A percentile compares a stretch with the other conserved stretches of the same genome.
These are phyloP conservation scores for Tubiluchus corallicola DNA, from an alignment of 2,888 invertebrate genomes.

Conservation along the genomic window DNA sequence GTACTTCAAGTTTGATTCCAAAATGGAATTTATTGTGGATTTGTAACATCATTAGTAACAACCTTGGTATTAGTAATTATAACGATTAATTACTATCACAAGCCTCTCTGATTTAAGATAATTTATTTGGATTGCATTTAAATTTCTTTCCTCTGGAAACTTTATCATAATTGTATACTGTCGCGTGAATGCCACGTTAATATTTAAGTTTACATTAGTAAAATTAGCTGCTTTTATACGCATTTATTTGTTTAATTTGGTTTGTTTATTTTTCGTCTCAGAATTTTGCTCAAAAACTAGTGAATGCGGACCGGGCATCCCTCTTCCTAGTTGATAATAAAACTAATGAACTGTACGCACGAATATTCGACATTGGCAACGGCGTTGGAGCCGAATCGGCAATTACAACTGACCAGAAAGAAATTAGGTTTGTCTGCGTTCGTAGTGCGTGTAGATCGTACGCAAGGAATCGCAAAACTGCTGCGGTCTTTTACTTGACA, in stretches of 20 bases:
- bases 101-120: too few species aligned
- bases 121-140: too few species aligned
- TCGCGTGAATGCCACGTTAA: not conserved
- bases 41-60: too few species aligned
- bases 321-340: slow-evolving; percentile 56
- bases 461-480: too few species aligned
- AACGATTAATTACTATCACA: too few species aligned
- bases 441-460: too few species aligned
- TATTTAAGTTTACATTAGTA: not conserved
- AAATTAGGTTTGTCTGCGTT: slow-evolving; percentile 15
- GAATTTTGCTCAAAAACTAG: slow-evolving; percentile 58
- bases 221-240: not conserved
- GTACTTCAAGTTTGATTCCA: too few species aligned
- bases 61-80: too few species aligned
- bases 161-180: not conserved
- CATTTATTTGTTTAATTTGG: not conserved
- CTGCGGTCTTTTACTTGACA: too few species aligned
- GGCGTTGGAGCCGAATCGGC: slow-evolving; percentile 12
- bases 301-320: slow-evolving; percentile 63
- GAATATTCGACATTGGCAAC: slow-evolving; percentile 47
- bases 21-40: too few species aligned
- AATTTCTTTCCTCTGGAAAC: not conserved
- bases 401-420: slow-evolving; percentile 12
- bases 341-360: slow-evolving; percentile 54
- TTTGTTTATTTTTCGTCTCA: slow-evolving; percentile 15